Base-by-base conservation (phyloP, 2,797 vertebrate genomes). In the Neosilurus mollespiculum region DNA sequence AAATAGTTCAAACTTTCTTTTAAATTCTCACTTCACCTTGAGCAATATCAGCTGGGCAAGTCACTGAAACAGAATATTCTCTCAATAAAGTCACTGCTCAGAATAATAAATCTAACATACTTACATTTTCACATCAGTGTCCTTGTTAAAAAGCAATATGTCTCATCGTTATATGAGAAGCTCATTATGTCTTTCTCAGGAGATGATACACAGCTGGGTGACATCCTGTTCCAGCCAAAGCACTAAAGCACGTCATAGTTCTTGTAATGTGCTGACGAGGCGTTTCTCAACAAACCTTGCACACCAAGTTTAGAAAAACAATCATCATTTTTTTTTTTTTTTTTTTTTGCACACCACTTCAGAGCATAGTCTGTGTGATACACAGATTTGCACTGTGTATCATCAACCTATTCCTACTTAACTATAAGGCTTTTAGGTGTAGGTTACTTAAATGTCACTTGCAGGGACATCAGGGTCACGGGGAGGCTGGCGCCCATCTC, bases 261-360 rank as follows among this genome's bases (percentile, higher is more conserved):
- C 34, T 22, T 49, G 59, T 26, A 18, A n/a, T 83, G 30, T 87
- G 85, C 87, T 71, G 81, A 88, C 73, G 30, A 85, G 85, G 81
- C 81, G 80, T 37, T 72, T 53, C 49, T 84, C 54, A 65, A 76
- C 49, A 86, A 49, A 51, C 61, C 65, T 81, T 86, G 65, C 83
- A 87, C 85, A 34, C 72, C 53, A 76, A 20, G 62, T 81, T 82
- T 86, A 83, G 51, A 54, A 73, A 75, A 34, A 4, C 3, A 22
- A 49, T 65, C 8, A 43, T 43, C 8, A 8, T 43, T 43, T 4
- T 43, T 43, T 0, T 43, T 43, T 2, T 43, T 43, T 0, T 82
- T 87, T 72, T 81, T 83, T 83, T 54, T 61, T n/a, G 9, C 12
- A 37, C 11, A 2, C 59, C 30, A 37, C 22, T 49, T 53, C 26